These are phyloP conservation scores for Pagrus major DNA, from an alignment of 2,113 vertebrate species.

Conservation along the genomic window DNA sequence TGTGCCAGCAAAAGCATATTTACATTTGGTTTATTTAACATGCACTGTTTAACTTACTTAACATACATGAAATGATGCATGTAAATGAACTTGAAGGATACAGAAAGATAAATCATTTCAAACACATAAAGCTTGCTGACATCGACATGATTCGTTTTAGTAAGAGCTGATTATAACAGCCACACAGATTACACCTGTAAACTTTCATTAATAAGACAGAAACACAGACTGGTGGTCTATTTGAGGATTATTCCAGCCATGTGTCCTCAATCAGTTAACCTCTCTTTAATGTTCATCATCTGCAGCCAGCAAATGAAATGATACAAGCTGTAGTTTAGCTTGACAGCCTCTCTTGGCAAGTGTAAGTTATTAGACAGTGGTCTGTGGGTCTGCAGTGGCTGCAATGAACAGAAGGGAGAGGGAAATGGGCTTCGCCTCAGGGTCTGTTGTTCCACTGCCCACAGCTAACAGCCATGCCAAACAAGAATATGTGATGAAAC, in stretches of 20 bases:
- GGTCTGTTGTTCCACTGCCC: slow-evolving; percentile 73
- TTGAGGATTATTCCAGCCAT: slow-evolving; percentile 36
- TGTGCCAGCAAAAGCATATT: slow-evolving; percentile 3
- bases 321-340: slow-evolving; percentile 60
- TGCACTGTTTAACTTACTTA: neutral
- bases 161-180: neutral
- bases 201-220: slow-evolving; percentile 13
- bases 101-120: neutral
- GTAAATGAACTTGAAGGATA: neutral
- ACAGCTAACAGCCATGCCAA: slow-evolving; percentile 64
- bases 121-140: neutral
- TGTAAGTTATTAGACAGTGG: slow-evolving; percentile 62
- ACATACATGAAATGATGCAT: neutral
- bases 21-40: neutral
- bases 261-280: slow-evolving; percentile 56
- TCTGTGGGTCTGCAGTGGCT: slow-evolving; percentile 65
- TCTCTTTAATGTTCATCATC: slow-evolving; percentile 53
- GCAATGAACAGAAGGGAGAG: slow-evolving; percentile 71
- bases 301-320: slow-evolving; percentile 57
- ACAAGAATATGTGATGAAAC: slow-evolving; percentile 54
- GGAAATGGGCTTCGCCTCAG: slow-evolving; percentile 70
- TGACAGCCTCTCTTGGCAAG: slow-evolving; percentile 66
- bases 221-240: slow-evolving; percentile 11
- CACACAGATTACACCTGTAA: slow-evolving; percentile 13
- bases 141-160: neutral